These are phyloP conservation scores for Eupristina koningsbergeri DNA, from an alignment of 1,140 invertebrate species.

Conservation along the genomic window DNA sequence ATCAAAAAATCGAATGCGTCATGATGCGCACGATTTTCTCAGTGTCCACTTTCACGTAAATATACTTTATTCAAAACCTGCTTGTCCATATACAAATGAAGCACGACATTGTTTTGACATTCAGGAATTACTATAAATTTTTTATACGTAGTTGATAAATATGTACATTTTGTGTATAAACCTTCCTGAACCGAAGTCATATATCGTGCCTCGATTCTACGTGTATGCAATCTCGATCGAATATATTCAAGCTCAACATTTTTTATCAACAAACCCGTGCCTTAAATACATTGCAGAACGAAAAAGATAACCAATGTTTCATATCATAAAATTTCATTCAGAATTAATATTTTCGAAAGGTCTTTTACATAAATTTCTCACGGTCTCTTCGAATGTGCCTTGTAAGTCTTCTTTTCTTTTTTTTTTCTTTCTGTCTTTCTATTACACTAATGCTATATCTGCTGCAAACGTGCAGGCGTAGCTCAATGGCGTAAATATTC, in stretches of 20 bases:
- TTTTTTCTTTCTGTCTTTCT: too few species aligned
- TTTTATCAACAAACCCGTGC: not conserved
- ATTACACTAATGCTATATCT: constrained; percentile 8
- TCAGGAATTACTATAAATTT: not conserved
- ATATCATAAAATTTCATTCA: constrained; percentile 16
- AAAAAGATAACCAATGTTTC: constrained; percentile 32
- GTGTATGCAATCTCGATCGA: not conserved
- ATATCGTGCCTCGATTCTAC: constrained; percentile 22
- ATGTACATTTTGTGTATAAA: constrained; percentile 33
- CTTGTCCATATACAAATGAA: not conserved
- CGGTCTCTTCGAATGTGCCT: constrained; percentile 47
- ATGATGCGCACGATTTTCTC: not conserved
- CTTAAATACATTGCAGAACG: not conserved
- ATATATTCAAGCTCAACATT: not conserved
- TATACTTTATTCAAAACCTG: not conserved
- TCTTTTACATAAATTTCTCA: constrained; percentile 32
- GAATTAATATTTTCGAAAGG: constrained; percentile 6
- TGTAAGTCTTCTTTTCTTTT: constrained; percentile 30
- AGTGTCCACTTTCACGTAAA: not conserved
- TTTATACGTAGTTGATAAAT: constrained; percentile 33
- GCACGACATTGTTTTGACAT: constrained; percentile 23
- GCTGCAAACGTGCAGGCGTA: not conserved
- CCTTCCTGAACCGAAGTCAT: not conserved
- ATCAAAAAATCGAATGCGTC: not conserved
- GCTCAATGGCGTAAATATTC: constrained; percentile 7